Evolutionary conservation across 2,113 vertebrate genomes (phyloP).

Genomic region (Psammodynastes pulverulentus): DNA sequence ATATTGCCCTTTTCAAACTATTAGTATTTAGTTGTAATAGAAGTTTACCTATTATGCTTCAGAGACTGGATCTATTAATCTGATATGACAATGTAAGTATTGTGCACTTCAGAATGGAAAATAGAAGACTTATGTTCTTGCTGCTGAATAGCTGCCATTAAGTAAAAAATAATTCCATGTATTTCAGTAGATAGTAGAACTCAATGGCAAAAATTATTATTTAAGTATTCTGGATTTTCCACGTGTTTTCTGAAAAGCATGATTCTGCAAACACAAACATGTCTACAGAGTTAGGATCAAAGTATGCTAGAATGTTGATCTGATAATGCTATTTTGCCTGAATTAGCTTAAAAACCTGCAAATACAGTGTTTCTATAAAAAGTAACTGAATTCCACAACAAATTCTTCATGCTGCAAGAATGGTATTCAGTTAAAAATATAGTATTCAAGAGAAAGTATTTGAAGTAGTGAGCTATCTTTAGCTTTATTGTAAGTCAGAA

Average conservation of each 20-base stretch:
- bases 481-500: not conserved
- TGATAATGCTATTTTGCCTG: too few species aligned
- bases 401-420: not conserved
- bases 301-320: not conserved
- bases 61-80: not conserved
- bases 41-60: not conserved
- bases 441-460: not conserved
- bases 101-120: not conserved
- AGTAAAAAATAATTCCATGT: not conserved
- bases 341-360: not conserved
- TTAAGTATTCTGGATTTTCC: not conserved
- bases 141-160: not conserved
- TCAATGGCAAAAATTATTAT: not conserved
- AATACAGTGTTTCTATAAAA: not conserved
- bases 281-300: not conserved
- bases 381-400: not conserved
- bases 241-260: not conserved
- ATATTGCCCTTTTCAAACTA: not conserved
- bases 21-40: not conserved
- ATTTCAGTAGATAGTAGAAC: not conserved
- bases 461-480: not conserved
- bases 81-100: not conserved
- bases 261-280: not conserved
- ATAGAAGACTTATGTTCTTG: not conserved
- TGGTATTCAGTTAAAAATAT: not conserved